These are phyloP conservation scores for Dendropsophus ebraccatus DNA, from an alignment of 2,113 vertebrate genomes.

Conservation along the genomic window DNA sequence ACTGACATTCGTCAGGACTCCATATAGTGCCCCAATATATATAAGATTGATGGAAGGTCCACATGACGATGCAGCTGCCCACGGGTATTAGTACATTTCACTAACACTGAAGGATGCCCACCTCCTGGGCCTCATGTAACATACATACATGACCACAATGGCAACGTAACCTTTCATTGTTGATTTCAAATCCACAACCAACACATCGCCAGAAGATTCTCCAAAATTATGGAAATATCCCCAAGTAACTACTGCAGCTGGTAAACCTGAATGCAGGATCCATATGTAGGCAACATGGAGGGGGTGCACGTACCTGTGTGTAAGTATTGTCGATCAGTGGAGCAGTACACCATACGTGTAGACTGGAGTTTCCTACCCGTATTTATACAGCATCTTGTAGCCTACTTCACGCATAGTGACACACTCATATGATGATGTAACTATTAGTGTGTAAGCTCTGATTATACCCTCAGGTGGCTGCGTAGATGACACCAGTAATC, in stretches of 20 bases:
- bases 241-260: background rate
- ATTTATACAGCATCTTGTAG: conserved; percentile 27
- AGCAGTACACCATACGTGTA: conserved; percentile 48
- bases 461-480: conserved; percentile 37
- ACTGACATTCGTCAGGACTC: too few relatives aligned
- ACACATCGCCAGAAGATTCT: background rate
- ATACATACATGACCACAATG: too few relatives aligned
- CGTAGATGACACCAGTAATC: conserved; percentile 37
- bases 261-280: background rate
- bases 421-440: conserved; percentile 45
- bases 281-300: background rate
- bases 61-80: too few relatives aligned
- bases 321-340: background rate
- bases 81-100: too few relatives aligned
- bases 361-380: background rate
- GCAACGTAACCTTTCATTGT: background rate
- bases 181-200: background rate
- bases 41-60: too few relatives aligned
- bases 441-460: conserved; percentile 6
- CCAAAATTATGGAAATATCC: background rate
- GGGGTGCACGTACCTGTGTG: conserved; percentile 30
- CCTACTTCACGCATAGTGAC: conserved; percentile 13
- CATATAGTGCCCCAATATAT: too few relatives aligned
- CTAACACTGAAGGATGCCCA: too few relatives aligned
- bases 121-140: too few relatives aligned